phyloP scores from a whole-genome alignment of 2,113 vertebrate genomes.

The Serinus canaria region DNA sequence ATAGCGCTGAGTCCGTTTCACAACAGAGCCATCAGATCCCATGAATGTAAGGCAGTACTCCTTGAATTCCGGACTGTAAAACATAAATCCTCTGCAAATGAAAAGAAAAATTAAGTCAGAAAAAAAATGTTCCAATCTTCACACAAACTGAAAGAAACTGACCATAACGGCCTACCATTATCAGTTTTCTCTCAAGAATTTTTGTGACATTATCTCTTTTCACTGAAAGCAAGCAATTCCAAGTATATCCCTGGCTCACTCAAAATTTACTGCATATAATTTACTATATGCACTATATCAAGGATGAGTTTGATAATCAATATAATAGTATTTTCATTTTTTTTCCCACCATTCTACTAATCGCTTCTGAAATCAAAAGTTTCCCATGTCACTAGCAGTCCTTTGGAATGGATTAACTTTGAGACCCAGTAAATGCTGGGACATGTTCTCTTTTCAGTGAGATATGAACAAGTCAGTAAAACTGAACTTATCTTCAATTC shows the following conservation, averaged over 20 bases:
- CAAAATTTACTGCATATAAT: background rate
- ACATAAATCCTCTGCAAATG: conserved; percentile 78
- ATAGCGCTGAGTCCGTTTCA: conserved; percentile 89
- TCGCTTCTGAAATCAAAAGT: background rate
- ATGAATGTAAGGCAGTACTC: conserved; percentile 87
- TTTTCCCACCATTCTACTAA: background rate
- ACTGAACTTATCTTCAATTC: background rate
- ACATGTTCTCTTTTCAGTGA: background rate
- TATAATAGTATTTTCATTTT: background rate
- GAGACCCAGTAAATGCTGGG: background rate
- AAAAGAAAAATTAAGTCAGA: background rate
- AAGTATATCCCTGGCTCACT: background rate
- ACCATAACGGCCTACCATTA: background rate
- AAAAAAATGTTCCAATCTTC: background rate
- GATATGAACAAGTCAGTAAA: background rate
- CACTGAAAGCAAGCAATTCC: background rate
- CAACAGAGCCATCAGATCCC: conserved; percentile 89
- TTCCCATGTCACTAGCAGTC: background rate
- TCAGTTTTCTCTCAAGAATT: background rate
- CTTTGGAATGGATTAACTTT: background rate
- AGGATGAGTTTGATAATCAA: background rate
- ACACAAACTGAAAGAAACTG: background rate
- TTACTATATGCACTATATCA: background rate
- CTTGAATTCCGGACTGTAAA: conserved; percentile 85
- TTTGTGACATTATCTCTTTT: background rate